Evolutionary conservation across 1,140 invertebrate species (phyloP).

Genomic region (Temnothorax longispinosus): DNA sequence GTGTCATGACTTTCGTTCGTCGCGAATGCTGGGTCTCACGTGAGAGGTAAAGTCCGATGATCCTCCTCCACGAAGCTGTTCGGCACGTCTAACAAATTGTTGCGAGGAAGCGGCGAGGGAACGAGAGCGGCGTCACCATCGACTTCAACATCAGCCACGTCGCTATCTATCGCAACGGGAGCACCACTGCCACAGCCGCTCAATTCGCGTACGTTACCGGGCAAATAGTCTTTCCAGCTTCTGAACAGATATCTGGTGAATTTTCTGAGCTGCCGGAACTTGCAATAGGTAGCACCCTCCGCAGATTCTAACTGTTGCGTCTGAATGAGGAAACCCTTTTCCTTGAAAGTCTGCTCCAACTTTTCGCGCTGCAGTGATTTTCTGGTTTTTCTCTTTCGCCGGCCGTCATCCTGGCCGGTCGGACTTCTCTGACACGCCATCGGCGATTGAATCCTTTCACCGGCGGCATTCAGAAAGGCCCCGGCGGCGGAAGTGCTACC

Average conservation of each 20-base stretch:
- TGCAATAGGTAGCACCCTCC: conserved; percentile 96
- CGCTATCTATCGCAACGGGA: conserved; percentile 61
- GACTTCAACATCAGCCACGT: conserved; percentile 67
- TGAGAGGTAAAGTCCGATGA: conserved; percentile 78
- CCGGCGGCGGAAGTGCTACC: conserved; percentile 84
- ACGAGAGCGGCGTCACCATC: conserved; percentile 63
- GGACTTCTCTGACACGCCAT: conserved; percentile 69
- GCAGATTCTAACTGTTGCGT: conserved; percentile 96
- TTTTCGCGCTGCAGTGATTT: conserved; percentile 95
- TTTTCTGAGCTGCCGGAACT: conserved; percentile 95
- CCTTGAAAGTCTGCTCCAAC: conserved; percentile 95
- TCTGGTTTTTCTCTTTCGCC: conserved; percentile 91
- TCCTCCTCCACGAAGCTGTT: conserved; percentile 78
- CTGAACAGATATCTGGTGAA: conserved; percentile 96
- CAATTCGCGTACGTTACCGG: conserved; percentile 89
- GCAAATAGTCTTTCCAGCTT: conserved; percentile 97
- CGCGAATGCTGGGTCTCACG: conserved; percentile 64
- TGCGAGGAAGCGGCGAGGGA: conserved; percentile 61
- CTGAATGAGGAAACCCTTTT: conserved; percentile 96
- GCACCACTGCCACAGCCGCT: conserved; percentile 71
- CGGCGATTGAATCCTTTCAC: conserved; percentile 86
- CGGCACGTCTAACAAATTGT: conserved; percentile 76
- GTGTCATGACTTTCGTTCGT: not conserved
- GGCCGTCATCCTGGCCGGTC: conserved; percentile 83
- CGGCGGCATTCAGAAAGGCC: conserved; percentile 85